Evolutionary conservation across 2,888 invertebrate genomes (phyloP).

Genomic region (Noctua fimbriata): DNA sequence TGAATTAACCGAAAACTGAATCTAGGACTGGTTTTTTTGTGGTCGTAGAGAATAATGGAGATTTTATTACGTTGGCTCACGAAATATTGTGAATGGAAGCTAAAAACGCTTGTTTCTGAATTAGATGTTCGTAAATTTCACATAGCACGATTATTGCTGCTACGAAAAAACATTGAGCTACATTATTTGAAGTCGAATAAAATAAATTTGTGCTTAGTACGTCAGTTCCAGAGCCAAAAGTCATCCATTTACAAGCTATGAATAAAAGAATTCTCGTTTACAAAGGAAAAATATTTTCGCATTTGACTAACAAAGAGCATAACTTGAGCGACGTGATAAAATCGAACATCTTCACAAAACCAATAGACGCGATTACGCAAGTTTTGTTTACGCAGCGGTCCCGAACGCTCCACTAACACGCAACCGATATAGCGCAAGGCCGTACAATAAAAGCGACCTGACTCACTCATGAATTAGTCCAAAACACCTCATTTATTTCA

Average conservation of each 20-base stretch:
- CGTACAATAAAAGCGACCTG: conserved; percentile 84
- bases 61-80: conserved; percentile 40
- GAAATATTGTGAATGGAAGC: conserved; percentile 22
- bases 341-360: conserved; percentile 59
- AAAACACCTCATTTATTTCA: conserved; percentile 69
- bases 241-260: conserved; percentile 31
- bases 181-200: conserved; percentile 24
- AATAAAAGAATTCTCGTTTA: conserved; percentile 38
- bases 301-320: conserved; percentile 43
- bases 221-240: conserved; percentile 29
- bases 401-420: conserved; percentile 86
- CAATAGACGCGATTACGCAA: conserved; percentile 81
- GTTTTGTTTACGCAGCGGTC: conserved; percentile 85
- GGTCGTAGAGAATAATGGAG: conserved; percentile 8
- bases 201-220: conserved; percentile 8
- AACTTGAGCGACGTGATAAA: conserved; percentile 49
- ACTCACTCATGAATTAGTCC: conserved; percentile 79
- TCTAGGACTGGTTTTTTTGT: conserved; percentile 27
- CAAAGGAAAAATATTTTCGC: conserved; percentile 40
- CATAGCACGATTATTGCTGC: neutral
- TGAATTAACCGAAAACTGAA: conserved; percentile 48
- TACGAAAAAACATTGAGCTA: conserved; percentile 3
- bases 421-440: conserved; percentile 88
- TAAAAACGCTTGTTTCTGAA: conserved; percentile 10
- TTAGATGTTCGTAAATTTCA: neutral